Evolutionary conservation across 2,113 vertebrate genomes (phyloP), one percentile per base, ranked within the genome.

Genomic region (Struthio camelus): DNA sequence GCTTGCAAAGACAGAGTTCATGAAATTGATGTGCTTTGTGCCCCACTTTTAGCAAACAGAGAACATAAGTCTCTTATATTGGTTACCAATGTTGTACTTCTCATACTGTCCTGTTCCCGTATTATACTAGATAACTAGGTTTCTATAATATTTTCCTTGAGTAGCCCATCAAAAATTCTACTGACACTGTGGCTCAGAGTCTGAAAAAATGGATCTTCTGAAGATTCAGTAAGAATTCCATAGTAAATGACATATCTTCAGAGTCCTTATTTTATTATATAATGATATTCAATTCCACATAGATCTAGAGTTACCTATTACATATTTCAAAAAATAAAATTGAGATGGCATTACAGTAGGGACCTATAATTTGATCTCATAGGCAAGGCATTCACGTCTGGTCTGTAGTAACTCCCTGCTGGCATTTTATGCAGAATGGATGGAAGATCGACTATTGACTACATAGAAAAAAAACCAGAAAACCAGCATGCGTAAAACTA

Each of bases 151-250:
- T 82, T 90, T 90, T 94, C 83, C 62, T 4, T 84, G 83, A 92
- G 73, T 42, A 80, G 32, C 11, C 51, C 59, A 86, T 84, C 73
- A 87, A 78, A 94, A 92, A 81, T 79, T 89, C 80, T 66, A 85
- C 73, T 69, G 38, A 40, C 38, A 50, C 32, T 5, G 7, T 92
- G 75, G 51, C 36, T 81, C 87, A 48, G 36, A 96, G 89, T 82
- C 70, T 91, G 80, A 87, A 90, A 87, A 95, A 80, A 27, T n/a
- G 61, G 59, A 48, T 93, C 28, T 54, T 91, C 85, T 54, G 80
- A 93, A 97, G 87, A 53, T 20, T 76, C 90, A 92, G 89, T 96
- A 90, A 94, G 53, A 87, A 81, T 94, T 96, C 85, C 88, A 91
- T 96, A 94, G 79, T 93, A 78, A 93, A 93, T 87, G 86, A 66